Conservation (phyloP, 2,888 invertebrate species). For the Stegana nigrithorax region DNA sequence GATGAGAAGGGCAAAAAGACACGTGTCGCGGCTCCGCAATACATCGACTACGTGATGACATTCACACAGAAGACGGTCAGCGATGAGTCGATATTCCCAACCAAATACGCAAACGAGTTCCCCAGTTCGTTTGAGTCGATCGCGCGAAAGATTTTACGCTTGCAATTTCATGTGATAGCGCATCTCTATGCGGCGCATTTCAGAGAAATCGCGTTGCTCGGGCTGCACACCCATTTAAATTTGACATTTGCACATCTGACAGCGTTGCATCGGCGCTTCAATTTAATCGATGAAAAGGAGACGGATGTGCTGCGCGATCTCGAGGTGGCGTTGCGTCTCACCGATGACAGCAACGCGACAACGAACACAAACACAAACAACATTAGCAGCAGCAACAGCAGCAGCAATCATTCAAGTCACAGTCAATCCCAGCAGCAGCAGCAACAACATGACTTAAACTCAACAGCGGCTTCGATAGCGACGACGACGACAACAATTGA, state of each 20-base stretch:
- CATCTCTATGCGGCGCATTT: conserved; percentile 99
- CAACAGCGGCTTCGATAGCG: background rate
- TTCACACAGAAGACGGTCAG: conserved; percentile 97
- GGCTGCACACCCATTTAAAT: conserved; percentile 96
- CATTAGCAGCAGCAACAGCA: conserved; percentile 48
- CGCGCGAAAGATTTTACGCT: conserved; percentile 94
- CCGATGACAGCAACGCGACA: conserved; percentile 67
- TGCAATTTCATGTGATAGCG: conserved; percentile 97
- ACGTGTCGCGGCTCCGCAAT: conserved; percentile 96
- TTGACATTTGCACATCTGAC: conserved; percentile 97
- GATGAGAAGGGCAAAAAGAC: conserved; percentile 99
- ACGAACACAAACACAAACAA: conserved; percentile 30
- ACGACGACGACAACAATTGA: conserved; percentile 9
- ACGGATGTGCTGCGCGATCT: conserved; percentile 94
- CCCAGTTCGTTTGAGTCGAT: conserved; percentile 93
- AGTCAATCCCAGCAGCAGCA: conserved; percentile 34
- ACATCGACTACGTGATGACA: conserved; percentile 99
- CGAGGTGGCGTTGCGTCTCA: conserved; percentile 82
- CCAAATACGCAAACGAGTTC: conserved; percentile 97
- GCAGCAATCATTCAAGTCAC: conserved; percentile 22
- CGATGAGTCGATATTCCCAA: conserved; percentile 97
- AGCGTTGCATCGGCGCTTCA: conserved; percentile 85
- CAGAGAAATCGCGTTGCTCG: conserved; percentile 92
- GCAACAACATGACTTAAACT: background rate
- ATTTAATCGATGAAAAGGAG: conserved; percentile 94